Evolutionary conservation across 2,797 vertebrate species (phyloP).

Genomic region (Eulemur albifrons): DNA sequence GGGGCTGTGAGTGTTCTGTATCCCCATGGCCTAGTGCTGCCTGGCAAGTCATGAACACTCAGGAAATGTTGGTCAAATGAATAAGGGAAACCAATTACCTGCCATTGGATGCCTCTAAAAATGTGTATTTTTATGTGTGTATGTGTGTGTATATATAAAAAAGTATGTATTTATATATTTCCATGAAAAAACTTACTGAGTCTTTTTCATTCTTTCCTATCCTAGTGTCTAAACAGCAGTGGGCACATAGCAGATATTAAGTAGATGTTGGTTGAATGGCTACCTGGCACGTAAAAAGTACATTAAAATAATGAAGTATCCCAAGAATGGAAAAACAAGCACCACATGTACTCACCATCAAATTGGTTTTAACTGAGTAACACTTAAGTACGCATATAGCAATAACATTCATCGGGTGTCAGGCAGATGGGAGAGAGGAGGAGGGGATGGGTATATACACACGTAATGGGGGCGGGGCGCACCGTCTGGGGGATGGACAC

Average conservation of each 20-base stretch:
- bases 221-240: neutral
- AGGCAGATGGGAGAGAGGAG: no score
- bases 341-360: no score
- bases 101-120: neutral
- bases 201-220: neutral
- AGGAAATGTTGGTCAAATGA: neutral
- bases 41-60: no score
- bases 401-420: no score
- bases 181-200: neutral
- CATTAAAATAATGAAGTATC: neutral
- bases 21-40: neutral
- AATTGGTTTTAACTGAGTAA: no score
- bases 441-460: no score
- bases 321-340: no score
- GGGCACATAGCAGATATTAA: neutral
- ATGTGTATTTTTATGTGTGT: neutral
- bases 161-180: neutral
- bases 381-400: no score
- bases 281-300: neutral
- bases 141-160: neutral
- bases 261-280: neutral
- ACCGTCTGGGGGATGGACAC: no score
- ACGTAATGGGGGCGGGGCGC: no score
- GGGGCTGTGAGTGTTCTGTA: neutral
- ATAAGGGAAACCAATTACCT: neutral